A percentile compares a stretch with the other conserved stretches of the same genome.
phyloP scores from a whole-genome alignment of 2,888 invertebrate genomes.

The Homarus gammarus region DNA sequence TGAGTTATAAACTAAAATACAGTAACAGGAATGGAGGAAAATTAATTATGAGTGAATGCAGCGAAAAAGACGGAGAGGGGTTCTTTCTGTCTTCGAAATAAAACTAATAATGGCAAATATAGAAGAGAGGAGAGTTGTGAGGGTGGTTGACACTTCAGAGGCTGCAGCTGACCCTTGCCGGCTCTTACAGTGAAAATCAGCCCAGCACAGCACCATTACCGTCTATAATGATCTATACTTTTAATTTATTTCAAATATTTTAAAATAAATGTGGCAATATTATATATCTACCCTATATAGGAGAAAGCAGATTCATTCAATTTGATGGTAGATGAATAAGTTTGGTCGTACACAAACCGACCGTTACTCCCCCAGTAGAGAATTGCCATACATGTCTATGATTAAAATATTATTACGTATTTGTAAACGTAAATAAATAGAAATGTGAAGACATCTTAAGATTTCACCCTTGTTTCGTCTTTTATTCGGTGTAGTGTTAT shows the following conservation, averaged over 20 bases:
- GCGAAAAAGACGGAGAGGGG: background rate
- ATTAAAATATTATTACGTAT: background rate
- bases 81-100: background rate
- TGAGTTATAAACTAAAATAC: too few relatives aligned
- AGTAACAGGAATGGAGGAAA: background rate
- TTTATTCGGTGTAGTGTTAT: background rate
- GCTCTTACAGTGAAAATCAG: slow-evolving; percentile 10
- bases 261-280: background rate
- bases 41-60: background rate
- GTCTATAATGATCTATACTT: background rate
- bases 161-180: slow-evolving; percentile 31
- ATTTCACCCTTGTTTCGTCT: too few relatives aligned
- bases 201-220: slow-evolving; percentile 9
- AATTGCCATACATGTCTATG: background rate
- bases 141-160: background rate
- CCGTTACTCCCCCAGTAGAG: background rate
- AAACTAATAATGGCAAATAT: background rate
- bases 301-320: background rate
- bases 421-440: background rate
- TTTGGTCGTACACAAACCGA: background rate
- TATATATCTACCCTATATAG: background rate
- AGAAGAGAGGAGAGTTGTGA: background rate
- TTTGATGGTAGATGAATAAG: background rate
- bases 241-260: background rate
- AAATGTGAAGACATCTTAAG: background rate